Conservation (phyloP, 2,113 vertebrate genomes). For the Camarhynchus parvulus region DNA sequence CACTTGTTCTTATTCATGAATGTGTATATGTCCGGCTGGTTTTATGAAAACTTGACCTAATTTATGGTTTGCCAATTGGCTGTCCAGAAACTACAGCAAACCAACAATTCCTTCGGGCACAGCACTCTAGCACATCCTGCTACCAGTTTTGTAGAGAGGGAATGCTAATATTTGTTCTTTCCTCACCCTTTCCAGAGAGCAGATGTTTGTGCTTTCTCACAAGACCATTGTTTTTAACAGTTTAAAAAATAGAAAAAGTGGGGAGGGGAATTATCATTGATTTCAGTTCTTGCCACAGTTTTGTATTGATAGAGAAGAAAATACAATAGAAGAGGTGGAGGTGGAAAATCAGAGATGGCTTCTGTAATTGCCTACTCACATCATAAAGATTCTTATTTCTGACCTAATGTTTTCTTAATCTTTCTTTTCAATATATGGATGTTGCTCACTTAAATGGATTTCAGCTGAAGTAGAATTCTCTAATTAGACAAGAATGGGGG, state of each 20-base stretch:
- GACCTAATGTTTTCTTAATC: not conserved
- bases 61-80: not conserved
- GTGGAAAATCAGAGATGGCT: not conserved
- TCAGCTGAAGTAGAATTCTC: slow-evolving; percentile 27
- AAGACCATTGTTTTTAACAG: not conserved
- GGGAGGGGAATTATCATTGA: not conserved
- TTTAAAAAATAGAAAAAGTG: not conserved
- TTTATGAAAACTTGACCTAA: not conserved
- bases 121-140: not conserved
- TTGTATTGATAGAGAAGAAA: not conserved
- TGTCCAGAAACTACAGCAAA: not conserved
- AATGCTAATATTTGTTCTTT: not conserved
- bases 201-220: not conserved
- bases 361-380: not conserved
- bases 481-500: slow-evolving; percentile 66
- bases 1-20: not conserved
- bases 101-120: not conserved
- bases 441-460: slow-evolving; percentile 62
- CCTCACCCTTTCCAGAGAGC: not conserved
- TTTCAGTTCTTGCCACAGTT: slow-evolving; percentile 16
- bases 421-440: slow-evolving; percentile 4
- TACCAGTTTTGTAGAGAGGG: not conserved
- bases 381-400: not conserved
- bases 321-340: not conserved
- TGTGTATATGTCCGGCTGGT: not conserved